A percentile compares a stretch with the other conserved stretches of the same genome.
These are phyloP conservation scores for Cryptoblepharus egeriae DNA, from an alignment of 2,797 vertebrate genomes.

Conservation along the genomic window DNA sequence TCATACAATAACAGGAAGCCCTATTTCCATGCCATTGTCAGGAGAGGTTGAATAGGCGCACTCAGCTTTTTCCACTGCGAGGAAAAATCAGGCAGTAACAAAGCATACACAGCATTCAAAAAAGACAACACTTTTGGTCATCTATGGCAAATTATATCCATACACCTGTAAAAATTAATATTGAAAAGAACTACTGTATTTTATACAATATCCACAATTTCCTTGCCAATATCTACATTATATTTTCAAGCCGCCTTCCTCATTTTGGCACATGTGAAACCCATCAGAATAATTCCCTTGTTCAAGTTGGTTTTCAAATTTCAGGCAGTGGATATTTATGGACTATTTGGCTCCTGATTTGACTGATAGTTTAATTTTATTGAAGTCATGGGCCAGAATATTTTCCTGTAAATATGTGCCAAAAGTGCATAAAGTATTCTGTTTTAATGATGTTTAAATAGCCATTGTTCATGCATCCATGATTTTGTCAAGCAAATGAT, in stretches of 20 bases:
- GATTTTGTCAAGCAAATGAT: background rate
- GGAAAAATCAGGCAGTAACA: background rate
- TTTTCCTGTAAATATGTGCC: background rate
- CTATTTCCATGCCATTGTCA: background rate
- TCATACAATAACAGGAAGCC: background rate
- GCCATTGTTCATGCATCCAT: background rate
- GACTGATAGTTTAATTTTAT: background rate
- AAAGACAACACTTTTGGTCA: background rate
- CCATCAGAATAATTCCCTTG: background rate
- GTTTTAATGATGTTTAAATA: background rate
- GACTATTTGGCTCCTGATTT: background rate
- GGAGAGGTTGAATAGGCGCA: background rate
- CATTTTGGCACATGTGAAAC: background rate
- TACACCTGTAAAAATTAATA: background rate
- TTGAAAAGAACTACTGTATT: background rate
- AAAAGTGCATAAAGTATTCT: background rate
- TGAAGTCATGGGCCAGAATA: background rate
- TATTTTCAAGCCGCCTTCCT: background rate
- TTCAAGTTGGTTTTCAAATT: background rate
- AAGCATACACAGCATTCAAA: background rate
- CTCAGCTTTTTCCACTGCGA: background rate
- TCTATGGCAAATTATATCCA: background rate
- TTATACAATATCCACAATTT: background rate
- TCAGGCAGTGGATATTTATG: background rate
- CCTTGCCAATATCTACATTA: background rate